Evolutionary conservation across 2,888 invertebrate genomes (phyloP), one percentile per base, ranked within the genome.

Genomic region (Perdita meconis): DNA sequence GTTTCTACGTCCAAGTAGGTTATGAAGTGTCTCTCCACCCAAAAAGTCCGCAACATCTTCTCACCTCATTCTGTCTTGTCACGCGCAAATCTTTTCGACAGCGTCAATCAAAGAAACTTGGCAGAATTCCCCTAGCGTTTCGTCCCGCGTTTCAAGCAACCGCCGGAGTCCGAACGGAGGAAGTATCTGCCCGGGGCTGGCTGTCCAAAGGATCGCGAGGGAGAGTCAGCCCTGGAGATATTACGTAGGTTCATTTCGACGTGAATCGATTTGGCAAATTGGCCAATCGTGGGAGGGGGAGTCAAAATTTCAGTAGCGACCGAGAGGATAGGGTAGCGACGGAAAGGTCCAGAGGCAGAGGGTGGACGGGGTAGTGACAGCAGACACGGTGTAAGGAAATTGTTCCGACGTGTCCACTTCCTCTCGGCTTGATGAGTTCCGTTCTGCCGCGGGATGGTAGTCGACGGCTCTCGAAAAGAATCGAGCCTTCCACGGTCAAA

Each of bases 381-480:
- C 77, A 74, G 78, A 86, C 79, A 79, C 78, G 82, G 86, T 80
- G 87, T 90, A 91, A 92, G 92, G 92, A 92, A 92, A 92, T 92
- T 92, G 91, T 92, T 89, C 91, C 90, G 88, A 91, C 91, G 91
- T 91, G 90, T 91, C 91, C 91, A 91, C 91, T 92, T 92, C 92
- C 92, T 91, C 84, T 80, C 81, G 85, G 83, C 85, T 85, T 92
- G 92, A 92, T 92, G 92, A 92, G 92, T 92, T 92, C 92, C 90
- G 90, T 86, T 89, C 81, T 80, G 81, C 74, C 82, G 68, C 59
- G 77, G 77, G 82, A 80, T 74, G 83, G 63, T 36, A 56, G 77
- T 68, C 75, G 78, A 68, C 72, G 47, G 56, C 36, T 16, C 40
- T 38, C 13, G 5, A 26, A 73, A 71, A 71, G 72, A 75, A 64